Conservation (phyloP, 2,888 invertebrate genomes). For the Amiota communis region DNA sequence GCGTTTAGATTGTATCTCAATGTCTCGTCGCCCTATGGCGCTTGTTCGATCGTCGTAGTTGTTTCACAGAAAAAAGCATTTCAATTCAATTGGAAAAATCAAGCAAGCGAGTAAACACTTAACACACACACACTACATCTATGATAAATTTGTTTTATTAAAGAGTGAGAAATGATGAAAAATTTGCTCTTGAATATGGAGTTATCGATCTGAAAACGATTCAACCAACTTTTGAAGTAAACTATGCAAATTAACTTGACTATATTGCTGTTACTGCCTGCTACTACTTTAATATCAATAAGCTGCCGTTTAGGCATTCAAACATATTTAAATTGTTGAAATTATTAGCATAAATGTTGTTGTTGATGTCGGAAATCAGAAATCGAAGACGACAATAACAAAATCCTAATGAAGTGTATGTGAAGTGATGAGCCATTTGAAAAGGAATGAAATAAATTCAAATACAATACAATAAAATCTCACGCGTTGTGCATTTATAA, state of each 20-base stretch:
- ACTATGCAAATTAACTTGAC: conserved; percentile 9
- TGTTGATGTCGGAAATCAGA: conserved; percentile 13
- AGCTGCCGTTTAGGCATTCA: conserved; percentile 26
- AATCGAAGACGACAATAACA: neutral
- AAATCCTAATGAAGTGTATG: conserved; percentile 22
- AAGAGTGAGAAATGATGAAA: conserved; percentile 1
- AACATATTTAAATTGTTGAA: conserved; percentile 2
- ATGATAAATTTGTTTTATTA: neutral
- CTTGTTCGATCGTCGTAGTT: neutral
- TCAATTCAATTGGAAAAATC: conserved; percentile 20
- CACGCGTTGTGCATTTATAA: too few relatives aligned
- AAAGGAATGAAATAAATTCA: too few relatives aligned
- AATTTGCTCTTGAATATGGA: neutral
- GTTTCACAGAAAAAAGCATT: neutral
- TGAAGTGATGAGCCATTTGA: neutral
- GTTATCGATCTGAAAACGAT: too few relatives aligned
- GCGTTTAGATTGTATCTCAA: conserved; percentile 13
- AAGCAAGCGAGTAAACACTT: conserved; percentile 22
- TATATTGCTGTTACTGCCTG: too few relatives aligned
- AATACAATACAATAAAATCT: too few relatives aligned
- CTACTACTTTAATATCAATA: neutral
- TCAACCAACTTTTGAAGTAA: too few relatives aligned
- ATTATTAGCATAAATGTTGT: conserved; percentile 13
- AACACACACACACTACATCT: conserved; percentile 9
- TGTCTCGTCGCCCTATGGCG: conserved; percentile 8